phyloP scores from a whole-genome alignment of 2,797 vertebrate genomes.

The Myiotriccus ornatus region DNA sequence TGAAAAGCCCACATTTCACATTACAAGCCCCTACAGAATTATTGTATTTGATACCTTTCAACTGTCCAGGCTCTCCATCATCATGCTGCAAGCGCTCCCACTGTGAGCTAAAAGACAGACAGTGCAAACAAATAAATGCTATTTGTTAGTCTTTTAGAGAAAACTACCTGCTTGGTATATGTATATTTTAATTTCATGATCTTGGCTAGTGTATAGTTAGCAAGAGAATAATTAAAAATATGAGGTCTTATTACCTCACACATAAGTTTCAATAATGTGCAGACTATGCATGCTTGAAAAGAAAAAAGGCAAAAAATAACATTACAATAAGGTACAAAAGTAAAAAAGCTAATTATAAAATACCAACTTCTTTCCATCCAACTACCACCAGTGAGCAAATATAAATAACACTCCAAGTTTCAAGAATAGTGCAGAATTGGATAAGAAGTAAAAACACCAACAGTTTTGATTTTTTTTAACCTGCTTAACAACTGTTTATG shows the following conservation, averaged over 20 bases:
- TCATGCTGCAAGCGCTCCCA: conserved; percentile 90
- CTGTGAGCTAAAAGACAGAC: conserved; percentile 80
- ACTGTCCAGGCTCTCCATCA: conserved; percentile 78
- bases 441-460: neutral
- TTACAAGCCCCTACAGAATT: neutral
- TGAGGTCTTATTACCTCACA: neutral
- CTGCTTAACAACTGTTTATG: neutral
- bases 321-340: neutral
- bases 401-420: neutral
- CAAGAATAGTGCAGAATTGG: neutral
- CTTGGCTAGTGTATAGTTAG: neutral
- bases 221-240: neutral
- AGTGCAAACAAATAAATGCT: neutral
- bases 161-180: neutral
- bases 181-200: neutral
- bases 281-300: neutral
- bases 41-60: conserved; percentile 82
- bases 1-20: neutral
- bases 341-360: neutral
- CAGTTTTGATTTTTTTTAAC: neutral
- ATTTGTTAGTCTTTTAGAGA: neutral
- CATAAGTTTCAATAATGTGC: neutral
- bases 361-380: neutral
- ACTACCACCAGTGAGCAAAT: neutral
- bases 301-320: neutral